These are phyloP conservation scores for Papilio gigon DNA, from an alignment of 2,888 invertebrate genomes.

Conservation along the genomic window DNA sequence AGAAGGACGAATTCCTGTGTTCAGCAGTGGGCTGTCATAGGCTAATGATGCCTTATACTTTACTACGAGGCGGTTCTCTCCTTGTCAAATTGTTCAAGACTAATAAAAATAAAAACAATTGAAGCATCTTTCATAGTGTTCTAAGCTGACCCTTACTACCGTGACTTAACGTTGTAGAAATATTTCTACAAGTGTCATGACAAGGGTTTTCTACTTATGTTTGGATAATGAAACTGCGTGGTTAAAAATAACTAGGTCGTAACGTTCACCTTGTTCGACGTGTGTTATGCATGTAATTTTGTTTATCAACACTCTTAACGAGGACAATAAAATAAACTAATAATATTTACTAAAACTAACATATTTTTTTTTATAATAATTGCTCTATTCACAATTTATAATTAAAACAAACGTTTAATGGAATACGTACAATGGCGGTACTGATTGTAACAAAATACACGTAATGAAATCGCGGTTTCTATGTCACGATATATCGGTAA, in stretches of 20 bases:
- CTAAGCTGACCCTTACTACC: too few species aligned
- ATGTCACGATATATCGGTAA: not conserved
- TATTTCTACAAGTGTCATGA: too few species aligned
- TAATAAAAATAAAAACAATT: too few species aligned
- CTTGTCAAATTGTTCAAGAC: too few species aligned
- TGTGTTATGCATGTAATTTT: not conserved
- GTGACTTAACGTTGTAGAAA: too few species aligned
- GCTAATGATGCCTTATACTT: too few species aligned
- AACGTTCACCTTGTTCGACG: not conserved
- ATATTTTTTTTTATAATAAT: constrained; percentile 3
- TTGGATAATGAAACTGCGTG: too few species aligned
- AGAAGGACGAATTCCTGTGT: too few species aligned
- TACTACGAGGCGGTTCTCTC: too few species aligned
- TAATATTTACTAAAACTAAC: constrained; percentile 1
- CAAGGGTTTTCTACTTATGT: too few species aligned
- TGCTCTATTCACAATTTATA: constrained; percentile 16
- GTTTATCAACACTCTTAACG: not conserved
- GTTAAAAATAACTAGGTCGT: not conserved
- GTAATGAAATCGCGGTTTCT: constrained; percentile 16
- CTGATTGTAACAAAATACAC: not conserved
- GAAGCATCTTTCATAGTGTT: too few species aligned
- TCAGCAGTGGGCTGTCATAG: too few species aligned
- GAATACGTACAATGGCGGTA: constrained; percentile 15
- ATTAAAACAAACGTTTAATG: constrained; percentile 13
- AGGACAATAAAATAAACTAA: not conserved